Evolutionary conservation across 2,797 vertebrate genomes (phyloP).

Genomic region (Artibeus jamaicensis): DNA sequence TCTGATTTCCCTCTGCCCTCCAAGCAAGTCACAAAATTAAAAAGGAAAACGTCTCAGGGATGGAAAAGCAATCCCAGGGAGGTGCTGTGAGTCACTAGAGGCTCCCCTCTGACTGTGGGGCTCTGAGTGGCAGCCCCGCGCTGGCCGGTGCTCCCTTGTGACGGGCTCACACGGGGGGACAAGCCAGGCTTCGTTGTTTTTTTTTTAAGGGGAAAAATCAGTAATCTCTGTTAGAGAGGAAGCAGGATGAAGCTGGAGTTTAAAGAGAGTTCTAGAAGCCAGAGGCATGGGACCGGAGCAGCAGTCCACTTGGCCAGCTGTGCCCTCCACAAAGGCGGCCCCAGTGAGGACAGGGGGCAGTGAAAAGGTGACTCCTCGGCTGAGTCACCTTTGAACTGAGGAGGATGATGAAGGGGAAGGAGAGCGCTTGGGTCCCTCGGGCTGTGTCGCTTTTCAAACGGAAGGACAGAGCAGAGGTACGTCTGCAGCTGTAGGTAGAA

Average conservation of each 20-base stretch:
- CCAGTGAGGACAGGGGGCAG: not conserved
- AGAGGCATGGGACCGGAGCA: no score
- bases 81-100: no score
- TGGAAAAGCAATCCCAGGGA: not conserved
- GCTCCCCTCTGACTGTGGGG: no score
- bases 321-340: not conserved
- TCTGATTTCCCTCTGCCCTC: not conserved
- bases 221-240: not conserved
- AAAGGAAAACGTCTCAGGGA: not conserved
- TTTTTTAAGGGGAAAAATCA: not conserved
- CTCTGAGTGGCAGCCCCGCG: not conserved
- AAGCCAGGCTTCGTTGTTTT: no score
- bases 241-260: not conserved
- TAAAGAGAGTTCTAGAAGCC: not conserved
- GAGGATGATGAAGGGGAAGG: not conserved
- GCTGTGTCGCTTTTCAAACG: not conserved
- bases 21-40: not conserved
- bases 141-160: not conserved
- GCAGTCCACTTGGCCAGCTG: no score
- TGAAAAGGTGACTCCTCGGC: not conserved
- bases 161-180: no score
- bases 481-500: not conserved
- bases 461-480: not conserved
- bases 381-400: not conserved
- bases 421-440: not conserved